Evolutionary conservation across 2,888 invertebrate species (phyloP), one percentile per base, ranked within the genome.

Genomic region (Eilema griseolum): DNA sequence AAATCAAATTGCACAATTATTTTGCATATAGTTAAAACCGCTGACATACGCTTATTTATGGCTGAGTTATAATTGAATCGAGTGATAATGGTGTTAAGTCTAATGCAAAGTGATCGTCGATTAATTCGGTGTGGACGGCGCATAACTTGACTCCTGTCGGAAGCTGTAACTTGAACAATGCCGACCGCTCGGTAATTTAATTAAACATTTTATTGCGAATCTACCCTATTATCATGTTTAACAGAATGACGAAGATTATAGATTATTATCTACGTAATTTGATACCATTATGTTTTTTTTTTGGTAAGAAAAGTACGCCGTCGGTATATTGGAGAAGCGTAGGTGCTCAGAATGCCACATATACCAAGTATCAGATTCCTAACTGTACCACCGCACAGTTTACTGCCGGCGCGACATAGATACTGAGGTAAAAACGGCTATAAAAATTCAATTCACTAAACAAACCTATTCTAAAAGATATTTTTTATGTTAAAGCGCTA

Each of bases 371-470:
- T 89, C 85, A 89, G 91, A 93, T 93, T 93, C 91, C 92, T 93
- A 94, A 93, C 93, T 92, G 92, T 93, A 90, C 86, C 80, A 80
- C 75, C 80, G 80, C 77, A 84, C 84, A 81, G 80, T 86, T 88
- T 83, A 87, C 84, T 76, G 80, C 85, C 76, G 79, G 84, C 75
- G 83, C 88, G 88, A 89, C 87, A 91, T 86, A 87, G 85, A 90
- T 89, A 86, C 84, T 77, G 77, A 83, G 81, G 83, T 86, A 84
- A 86, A 83, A 83, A 82, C 81, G 81, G 88, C 88, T 88, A 89
- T 93, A 91, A 92, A 92, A 92, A 91, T 89, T 89, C 90, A 91
- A 90, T 91, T 88, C 88, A 86, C 66, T 33, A 66, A 66, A 66
- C 66, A 66, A 57, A 66, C 82, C 83, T 78, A 85, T 88, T 86